phyloP scores from a whole-genome alignment of 2,797 vertebrate species.

The Sciurus carolinensis region DNA sequence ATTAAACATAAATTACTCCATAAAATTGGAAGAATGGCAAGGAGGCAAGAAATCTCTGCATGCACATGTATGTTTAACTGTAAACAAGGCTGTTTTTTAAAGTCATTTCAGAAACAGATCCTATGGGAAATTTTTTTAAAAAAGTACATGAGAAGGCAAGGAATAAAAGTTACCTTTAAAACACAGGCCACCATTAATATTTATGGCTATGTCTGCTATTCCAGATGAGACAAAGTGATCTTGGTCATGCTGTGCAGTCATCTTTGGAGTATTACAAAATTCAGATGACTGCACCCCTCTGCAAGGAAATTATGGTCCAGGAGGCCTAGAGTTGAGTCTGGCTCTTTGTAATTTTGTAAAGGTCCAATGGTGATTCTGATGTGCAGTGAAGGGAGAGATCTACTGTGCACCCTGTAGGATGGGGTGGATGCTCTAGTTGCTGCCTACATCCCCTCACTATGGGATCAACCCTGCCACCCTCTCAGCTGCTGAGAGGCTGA shows the following conservation, averaged over 20 bases:
- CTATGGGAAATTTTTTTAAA: slow-evolving; percentile 10
- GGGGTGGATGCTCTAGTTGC: not conserved
- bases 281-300: too few relatives aligned
- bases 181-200: not conserved
- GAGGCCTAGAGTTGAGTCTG: not conserved
- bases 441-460: not conserved
- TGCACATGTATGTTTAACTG: not conserved
- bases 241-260: not conserved
- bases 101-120: slow-evolving; percentile 47
- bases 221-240: not conserved
- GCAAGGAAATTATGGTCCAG: not conserved
- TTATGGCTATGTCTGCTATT: not conserved
- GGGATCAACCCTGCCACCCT: not conserved
- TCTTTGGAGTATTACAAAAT: not conserved
- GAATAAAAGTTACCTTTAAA: not conserved
- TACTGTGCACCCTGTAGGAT: too few relatives aligned
- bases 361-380: not conserved
- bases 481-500: not conserved
- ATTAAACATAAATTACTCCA: not conserved
- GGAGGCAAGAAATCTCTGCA: not conserved
- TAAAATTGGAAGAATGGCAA: not conserved
- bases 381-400: not conserved
- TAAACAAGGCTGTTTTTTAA: slow-evolving; percentile 2
- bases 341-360: not conserved
- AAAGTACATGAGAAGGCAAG: not conserved